Evolutionary conservation across 2,888 invertebrate genomes (phyloP).

Genomic region (Furcula furcula): DNA sequence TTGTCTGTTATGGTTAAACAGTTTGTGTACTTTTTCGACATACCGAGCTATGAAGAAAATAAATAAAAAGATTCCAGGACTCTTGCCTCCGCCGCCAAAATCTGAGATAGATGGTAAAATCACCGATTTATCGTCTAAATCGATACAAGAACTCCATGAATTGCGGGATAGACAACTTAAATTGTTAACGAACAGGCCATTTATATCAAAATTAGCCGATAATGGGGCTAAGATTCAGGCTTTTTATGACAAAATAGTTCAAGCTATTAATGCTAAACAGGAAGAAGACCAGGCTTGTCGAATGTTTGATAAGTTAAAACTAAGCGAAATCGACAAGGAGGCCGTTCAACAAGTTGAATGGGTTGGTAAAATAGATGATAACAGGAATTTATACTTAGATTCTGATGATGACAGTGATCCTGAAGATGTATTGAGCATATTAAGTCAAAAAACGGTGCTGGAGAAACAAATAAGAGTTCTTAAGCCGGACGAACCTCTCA

Average conservation of each 20-base stretch:
- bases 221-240: slow-evolving; percentile 80
- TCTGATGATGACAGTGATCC: slow-evolving; percentile 83
- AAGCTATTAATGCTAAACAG: slow-evolving; percentile 70
- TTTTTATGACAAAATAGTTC: slow-evolving; percentile 69
- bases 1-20: no score
- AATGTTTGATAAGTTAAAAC: slow-evolving; percentile 73
- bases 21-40: no score
- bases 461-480: slow-evolving; percentile 74
- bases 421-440: slow-evolving; percentile 81
- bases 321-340: slow-evolving; percentile 64
- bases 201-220: slow-evolving; percentile 79
- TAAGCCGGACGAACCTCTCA: slow-evolving; percentile 65
- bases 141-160: slow-evolving; percentile 72
- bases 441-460: slow-evolving; percentile 76
- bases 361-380: slow-evolving; percentile 69
- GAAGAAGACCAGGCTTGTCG: slow-evolving; percentile 75
- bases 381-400: slow-evolving; percentile 58
- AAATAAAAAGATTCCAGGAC: slow-evolving; percentile 72
- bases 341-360: slow-evolving; percentile 82
- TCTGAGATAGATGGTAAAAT: slow-evolving; percentile 80
- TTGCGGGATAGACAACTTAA: slow-evolving; percentile 80
- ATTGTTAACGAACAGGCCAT: slow-evolving; percentile 74
- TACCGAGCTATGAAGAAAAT: slow-evolving; percentile 50
- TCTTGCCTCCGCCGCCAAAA: slow-evolving; percentile 62
- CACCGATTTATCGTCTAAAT: slow-evolving; percentile 69